Conservation (phyloP, 2,888 invertebrate species). For the Falcaria lacertinaria region DNA sequence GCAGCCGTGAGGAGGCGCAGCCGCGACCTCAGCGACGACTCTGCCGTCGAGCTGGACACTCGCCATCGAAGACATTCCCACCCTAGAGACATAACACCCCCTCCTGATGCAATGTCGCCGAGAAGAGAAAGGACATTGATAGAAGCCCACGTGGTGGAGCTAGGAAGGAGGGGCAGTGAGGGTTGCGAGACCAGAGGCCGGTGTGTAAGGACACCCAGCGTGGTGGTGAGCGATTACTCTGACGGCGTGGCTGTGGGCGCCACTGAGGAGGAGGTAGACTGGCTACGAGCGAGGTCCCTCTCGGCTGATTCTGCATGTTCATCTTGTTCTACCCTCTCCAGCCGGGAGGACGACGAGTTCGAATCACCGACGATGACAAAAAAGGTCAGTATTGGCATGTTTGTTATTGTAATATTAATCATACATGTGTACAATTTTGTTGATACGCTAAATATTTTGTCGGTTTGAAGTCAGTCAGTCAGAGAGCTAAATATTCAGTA, state of each 20-base stretch:
- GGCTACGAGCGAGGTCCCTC: conserved; percentile 69
- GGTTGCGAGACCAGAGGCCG: conserved; percentile 68
- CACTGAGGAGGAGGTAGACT: conserved; percentile 66
- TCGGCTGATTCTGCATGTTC: conserved; percentile 87
- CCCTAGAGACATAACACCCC: conserved; percentile 62
- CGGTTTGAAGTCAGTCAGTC: background rate
- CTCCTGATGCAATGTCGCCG: conserved; percentile 63
- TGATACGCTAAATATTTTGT: background rate
- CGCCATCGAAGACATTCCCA: conserved; percentile 61
- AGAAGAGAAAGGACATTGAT: conserved; percentile 62
- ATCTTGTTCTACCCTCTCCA: conserved; percentile 86
- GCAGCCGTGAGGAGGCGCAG: conserved; percentile 68
- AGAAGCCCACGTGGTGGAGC: conserved; percentile 79
- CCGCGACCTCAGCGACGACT: conserved; percentile 75
- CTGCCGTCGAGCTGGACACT: conserved; percentile 77
- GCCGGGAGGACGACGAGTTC: conserved; percentile 83
- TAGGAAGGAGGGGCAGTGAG: conserved; percentile 73
- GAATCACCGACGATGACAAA: conserved; percentile 67
- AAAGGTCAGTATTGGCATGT: conserved; percentile 59
- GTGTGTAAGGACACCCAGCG: conserved; percentile 90
- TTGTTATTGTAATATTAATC: conserved; percentile 6
- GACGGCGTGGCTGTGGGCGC: conserved; percentile 80
- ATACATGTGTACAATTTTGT: background rate
- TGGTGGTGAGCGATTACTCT: conserved; percentile 92
- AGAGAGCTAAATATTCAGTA: too few relatives aligned